These are phyloP conservation scores for Acyrthosiphon pisum DNA, from an alignment of 1,140 invertebrate genomes.

Conservation along the genomic window DNA sequence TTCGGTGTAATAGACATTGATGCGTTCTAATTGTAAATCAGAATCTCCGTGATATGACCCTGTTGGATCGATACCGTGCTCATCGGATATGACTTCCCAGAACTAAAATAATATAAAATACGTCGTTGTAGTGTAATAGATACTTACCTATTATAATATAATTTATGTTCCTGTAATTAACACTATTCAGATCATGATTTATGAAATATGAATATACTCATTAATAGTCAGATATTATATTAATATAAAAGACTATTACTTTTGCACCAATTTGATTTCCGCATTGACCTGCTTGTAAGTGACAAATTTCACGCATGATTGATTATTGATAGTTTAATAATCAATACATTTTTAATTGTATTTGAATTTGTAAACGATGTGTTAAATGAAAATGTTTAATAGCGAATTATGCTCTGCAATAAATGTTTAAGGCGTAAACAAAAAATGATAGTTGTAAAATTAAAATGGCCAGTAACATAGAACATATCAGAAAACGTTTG, in stretches of 20 bases:
- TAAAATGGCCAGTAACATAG: background rate
- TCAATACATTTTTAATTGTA: background rate
- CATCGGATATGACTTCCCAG: slow-evolving; percentile 62
- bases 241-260: slow-evolving; percentile 63
- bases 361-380: background rate
- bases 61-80: slow-evolving; percentile 66
- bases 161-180: background rate
- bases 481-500: background rate
- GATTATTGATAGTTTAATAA: slow-evolving; percentile 40
- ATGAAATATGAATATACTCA: background rate
- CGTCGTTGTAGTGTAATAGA: background rate
- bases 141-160: background rate
- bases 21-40: slow-evolving; percentile 71
- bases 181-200: background rate
- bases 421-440: background rate
- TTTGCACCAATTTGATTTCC: slow-evolving; percentile 86
- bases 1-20: slow-evolving; percentile 75
- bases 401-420: background rate
- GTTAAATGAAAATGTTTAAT: background rate
- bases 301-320: slow-evolving; percentile 78
- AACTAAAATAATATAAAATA: background rate
- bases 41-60: slow-evolving; percentile 70
- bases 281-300: slow-evolving; percentile 82
- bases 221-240: background rate
- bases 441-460: background rate